Evolutionary conservation across 2,888 invertebrate species (phyloP), one percentile per base, ranked within the genome.

Genomic region (Tribolium freemani): DNA sequence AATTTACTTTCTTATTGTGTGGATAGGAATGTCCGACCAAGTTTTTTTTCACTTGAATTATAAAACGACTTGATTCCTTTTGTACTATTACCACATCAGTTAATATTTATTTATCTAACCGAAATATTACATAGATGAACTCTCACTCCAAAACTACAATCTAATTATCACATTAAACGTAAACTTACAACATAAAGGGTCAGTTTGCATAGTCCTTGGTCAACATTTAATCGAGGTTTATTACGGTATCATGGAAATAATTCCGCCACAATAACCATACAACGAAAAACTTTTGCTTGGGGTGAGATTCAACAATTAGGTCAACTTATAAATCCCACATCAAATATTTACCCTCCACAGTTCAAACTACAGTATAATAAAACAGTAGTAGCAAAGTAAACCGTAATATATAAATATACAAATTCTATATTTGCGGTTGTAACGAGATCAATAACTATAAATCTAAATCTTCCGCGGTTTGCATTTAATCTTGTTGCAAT

Each of bases 1-100:
- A 69, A 69, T 69, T 60, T 69, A 69, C 68, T 69, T 69, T 69
- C 60, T 58, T 60, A 60, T 69, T 60, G 56, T 57, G 57, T 50
- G 26, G 46, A 48, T 13, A 67, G 45, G 44, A 45, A 56, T 67
- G 45, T 13, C 56, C 38, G 66, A 56, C 53, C 64, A 64, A 16
- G 13, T 64, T 5, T 26, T n/a, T n/a, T 53, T 53, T 51, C 16
- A 64, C 6, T 54, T 8, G 21, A 38, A 64, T 54, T 54, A 66
- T 45, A 38, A 53, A 66, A 54, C 54, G 21, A 10, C 64, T 54
- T 21, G 53, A 53, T 54, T 64, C 53, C 44, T 10, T 53, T 64
- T 44, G 51, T 53, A 51, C 31, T 50, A 50, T 50, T 50, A 50
- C 11, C 11, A 5, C 21, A n/a, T 44, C 53, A 53, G 64, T 38